Conservation (phyloP, 2,797 vertebrate genomes). For the Enoplosus armatus region DNA sequence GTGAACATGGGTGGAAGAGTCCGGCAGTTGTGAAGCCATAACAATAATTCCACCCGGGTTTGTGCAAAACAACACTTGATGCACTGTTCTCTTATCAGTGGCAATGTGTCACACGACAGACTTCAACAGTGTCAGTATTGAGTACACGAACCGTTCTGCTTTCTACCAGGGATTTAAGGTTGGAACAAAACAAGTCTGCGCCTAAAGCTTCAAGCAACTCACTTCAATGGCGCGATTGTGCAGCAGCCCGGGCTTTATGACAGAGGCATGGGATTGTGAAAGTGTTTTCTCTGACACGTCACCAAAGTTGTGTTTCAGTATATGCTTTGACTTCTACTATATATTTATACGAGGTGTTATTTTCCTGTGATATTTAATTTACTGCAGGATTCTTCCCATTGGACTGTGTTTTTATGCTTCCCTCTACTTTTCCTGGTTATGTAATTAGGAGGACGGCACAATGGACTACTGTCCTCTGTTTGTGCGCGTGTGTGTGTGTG, state of each 20-base stretch:
- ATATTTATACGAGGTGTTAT: conserved; percentile 71
- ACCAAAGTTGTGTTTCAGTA: conserved; percentile 59
- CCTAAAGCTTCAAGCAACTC: conserved; percentile 33
- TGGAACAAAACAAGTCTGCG: conserved; percentile 39
- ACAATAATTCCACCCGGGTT: conserved; percentile 26
- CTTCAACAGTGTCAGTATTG: conserved; percentile 48
- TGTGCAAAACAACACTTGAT: conserved; percentile 34
- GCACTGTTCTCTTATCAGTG: conserved; percentile 53
- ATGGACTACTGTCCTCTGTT: conserved; percentile 75
- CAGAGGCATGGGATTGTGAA: conserved; percentile 34
- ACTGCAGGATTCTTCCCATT: conserved; percentile 72
- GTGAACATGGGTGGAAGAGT: conserved; percentile 3
- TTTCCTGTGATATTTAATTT: conserved; percentile 76
- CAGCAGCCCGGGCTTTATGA: conserved; percentile 23
- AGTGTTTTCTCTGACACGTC: conserved; percentile 60
- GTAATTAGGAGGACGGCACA: conserved; percentile 80
- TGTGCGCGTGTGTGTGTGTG: conserved; percentile 39
- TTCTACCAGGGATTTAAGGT: conserved; percentile 49
- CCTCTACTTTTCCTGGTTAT: conserved; percentile 77
- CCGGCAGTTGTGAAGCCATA: conserved; percentile 8
- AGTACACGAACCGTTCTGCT: neutral
- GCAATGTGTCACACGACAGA: conserved; percentile 52
- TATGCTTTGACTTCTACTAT: conserved; percentile 47
- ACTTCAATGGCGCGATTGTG: conserved; percentile 53
- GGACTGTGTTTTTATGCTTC: conserved; percentile 70